A percentile compares a stretch with the other conserved stretches of the same genome.
Evolutionary conservation across 2,797 vertebrate genomes (phyloP).

Genomic region (Trachops cirrhosus): DNA sequence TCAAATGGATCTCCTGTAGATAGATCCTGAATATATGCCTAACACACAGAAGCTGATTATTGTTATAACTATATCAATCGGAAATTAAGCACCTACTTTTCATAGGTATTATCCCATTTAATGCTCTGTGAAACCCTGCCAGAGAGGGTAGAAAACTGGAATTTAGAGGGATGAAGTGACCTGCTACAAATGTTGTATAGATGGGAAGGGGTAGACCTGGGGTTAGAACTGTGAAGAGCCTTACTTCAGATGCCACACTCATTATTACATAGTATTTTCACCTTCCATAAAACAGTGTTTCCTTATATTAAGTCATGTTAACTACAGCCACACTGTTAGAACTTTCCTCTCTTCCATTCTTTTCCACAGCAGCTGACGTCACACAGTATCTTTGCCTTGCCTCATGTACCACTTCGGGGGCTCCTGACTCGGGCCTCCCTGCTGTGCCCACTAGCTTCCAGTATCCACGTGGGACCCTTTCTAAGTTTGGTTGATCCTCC

Average conservation of each 20-base stretch:
- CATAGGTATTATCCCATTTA: background rate
- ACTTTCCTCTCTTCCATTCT: background rate
- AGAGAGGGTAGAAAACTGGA: background rate
- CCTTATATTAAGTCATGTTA: background rate
- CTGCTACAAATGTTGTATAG: background rate
- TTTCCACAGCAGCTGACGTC: background rate
- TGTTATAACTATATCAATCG: background rate
- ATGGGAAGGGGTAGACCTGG: background rate
- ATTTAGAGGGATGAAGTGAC: background rate
- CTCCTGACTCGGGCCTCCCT: background rate
- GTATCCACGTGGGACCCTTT: rapidly evolving
- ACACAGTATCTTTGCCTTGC: background rate
- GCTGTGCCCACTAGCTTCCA: rapidly evolving
- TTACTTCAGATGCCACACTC: background rate
- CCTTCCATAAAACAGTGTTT: background rate
- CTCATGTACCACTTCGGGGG: background rate
- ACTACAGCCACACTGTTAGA: background rate
- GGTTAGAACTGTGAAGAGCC: background rate
- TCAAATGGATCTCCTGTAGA: background rate
- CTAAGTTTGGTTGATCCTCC: background rate
- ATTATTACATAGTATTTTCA: background rate
- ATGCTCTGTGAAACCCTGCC: background rate
- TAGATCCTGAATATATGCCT: background rate
- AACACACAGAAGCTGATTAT: background rate
- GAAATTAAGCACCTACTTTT: background rate